These are phyloP conservation scores for Nesometra sesokonis DNA, from an alignment of 35 echinoderm and acorn worm species.

Conservation along the genomic window DNA sequence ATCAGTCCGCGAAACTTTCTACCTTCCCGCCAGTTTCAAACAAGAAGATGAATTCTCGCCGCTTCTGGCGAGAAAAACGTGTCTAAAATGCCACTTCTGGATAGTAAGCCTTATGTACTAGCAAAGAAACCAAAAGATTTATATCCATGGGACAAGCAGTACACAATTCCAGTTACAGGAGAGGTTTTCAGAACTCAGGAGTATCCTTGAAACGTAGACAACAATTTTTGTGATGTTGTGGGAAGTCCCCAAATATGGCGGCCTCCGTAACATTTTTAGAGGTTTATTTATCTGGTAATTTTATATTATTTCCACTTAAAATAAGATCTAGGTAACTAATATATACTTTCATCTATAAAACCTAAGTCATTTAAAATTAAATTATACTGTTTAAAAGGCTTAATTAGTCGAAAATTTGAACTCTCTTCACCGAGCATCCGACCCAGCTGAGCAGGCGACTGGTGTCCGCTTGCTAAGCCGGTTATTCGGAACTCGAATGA, in stretches of 20 bases:
- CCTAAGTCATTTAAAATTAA: too few species aligned
- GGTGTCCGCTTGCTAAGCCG: neutral
- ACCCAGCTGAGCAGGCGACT: neutral
- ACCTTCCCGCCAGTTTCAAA: conserved; percentile 61
- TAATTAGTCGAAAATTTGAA: neutral
- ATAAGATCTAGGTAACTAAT: too few species aligned
- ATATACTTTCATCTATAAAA: too few species aligned
- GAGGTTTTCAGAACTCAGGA: conserved; percentile 73
- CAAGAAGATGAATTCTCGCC: neutral
- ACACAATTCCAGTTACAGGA: conserved; percentile 72
- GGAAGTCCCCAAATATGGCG: neutral
- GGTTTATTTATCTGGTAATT: too few species aligned
- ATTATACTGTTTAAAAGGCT: too few species aligned
- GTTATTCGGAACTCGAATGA: neutral
- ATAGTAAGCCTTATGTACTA: conserved; percentile 37
- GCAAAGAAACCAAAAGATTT: conserved; percentile 18
- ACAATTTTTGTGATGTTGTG: neutral
- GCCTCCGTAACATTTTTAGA: neutral
- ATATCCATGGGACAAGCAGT: conserved; percentile 15
- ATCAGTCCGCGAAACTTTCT: conserved; percentile 1
- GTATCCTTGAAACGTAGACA: conserved; percentile 59
- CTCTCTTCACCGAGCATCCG: neutral
- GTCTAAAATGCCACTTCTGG: conserved; percentile 66
- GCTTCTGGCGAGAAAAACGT: conserved; percentile 6
- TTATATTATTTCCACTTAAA: too few species aligned